These are phyloP conservation scores for Silurus glanis DNA, from an alignment of 2,113 vertebrate species.

Conservation along the genomic window DNA sequence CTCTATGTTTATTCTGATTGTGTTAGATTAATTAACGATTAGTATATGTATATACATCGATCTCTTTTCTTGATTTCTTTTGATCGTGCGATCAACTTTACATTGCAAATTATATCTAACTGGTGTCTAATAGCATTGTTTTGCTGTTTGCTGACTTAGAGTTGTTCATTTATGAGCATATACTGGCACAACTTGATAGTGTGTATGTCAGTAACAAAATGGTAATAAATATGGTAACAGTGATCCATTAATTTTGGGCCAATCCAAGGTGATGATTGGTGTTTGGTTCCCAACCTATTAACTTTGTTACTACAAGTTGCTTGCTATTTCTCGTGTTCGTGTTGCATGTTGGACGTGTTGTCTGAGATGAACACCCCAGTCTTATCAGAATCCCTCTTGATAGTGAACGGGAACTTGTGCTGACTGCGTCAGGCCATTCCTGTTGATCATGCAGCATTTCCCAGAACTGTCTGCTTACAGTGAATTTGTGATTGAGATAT, in stretches of 20 bases:
- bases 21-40: conserved; percentile 15
- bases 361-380: conserved; percentile 4
- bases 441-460: neutral
- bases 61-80: neutral
- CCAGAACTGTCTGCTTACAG: neutral
- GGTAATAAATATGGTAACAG: neutral
- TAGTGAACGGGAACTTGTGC: neutral
- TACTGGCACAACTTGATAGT: neutral
- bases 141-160: conserved; percentile 10
- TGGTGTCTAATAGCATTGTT: neutral
- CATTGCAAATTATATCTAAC: conserved; percentile 50
- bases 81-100: conserved; percentile 34
- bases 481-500: neutral
- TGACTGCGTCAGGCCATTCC: neutral
- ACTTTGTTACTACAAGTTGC: neutral
- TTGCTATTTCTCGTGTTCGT: neutral
- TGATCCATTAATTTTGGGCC: neutral
- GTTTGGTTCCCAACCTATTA: neutral
- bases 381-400: neutral
- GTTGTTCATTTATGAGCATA: neutral
- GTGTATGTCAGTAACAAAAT: neutral
- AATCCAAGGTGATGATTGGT: neutral
- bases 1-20: neutral
- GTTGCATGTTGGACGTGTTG: conserved; percentile 6
- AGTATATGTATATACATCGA: conserved; percentile 35